Conservation (phyloP, 2,113 vertebrate genomes). For the Shinisaurus crocodilurus region DNA sequence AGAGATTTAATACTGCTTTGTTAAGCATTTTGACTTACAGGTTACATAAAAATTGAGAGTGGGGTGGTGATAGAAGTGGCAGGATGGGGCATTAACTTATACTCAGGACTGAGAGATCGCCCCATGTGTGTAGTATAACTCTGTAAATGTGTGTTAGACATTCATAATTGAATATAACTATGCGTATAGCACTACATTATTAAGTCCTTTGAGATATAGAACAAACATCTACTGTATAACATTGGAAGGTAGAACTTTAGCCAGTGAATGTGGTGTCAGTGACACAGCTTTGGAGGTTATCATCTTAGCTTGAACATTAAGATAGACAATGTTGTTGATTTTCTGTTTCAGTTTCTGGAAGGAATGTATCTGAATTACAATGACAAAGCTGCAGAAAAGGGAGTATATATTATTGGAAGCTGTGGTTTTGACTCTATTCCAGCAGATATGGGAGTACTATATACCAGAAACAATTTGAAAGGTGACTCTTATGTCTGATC, state of each 20-base stretch:
- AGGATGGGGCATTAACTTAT: neutral
- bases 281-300: neutral
- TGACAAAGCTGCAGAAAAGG: constrained; percentile 86
- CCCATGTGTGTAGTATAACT: too few relatives aligned
- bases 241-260: neutral
- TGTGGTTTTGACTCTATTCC: constrained; percentile 97
- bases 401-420: constrained; percentile 91
- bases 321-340: neutral
- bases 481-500: constrained; percentile 75
- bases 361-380: constrained; percentile 90
- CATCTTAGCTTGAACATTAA: neutral
- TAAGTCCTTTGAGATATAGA: neutral
- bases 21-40: neutral
- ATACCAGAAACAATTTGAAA: constrained; percentile 90
- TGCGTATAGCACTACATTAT: neutral
- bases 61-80: neutral
- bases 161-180: neutral
- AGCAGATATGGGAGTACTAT: constrained; percentile 93
- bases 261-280: neutral
- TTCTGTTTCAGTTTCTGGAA: constrained; percentile 89
- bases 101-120: neutral
- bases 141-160: neutral
- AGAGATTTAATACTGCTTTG: too few relatives aligned
- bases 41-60: neutral
- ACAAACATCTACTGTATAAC: neutral